A percentile compares a stretch with the other conserved stretches of the same genome.
These are phyloP conservation scores for Ciconia stormi DNA, from an alignment of 2,113 vertebrate species.

Conservation along the genomic window DNA sequence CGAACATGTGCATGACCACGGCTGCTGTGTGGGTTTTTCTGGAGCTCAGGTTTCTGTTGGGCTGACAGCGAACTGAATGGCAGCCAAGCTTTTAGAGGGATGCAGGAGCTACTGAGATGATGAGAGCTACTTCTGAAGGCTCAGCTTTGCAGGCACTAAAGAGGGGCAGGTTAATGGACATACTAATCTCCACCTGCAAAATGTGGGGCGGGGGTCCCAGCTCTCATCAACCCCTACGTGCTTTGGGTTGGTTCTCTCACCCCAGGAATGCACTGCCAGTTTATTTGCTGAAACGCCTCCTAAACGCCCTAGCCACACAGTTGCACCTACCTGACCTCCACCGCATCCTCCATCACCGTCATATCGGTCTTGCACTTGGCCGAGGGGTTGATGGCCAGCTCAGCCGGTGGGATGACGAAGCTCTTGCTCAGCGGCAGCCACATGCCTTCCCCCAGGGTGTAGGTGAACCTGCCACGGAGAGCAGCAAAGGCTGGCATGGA, in stretches of 20 bases:
- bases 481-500: background rate
- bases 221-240: background rate
- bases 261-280: background rate
- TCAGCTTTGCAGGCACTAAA: background rate
- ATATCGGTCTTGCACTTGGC: slow-evolving; percentile 99
- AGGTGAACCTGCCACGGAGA: slow-evolving; percentile 87
- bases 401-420: slow-evolving; percentile 95
- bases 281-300: background rate
- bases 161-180: background rate
- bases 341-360: slow-evolving; percentile 98
- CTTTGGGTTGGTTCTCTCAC: background rate
- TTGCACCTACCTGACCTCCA: slow-evolving; percentile 89
- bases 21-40: background rate
- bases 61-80: background rate
- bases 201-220: accelerated
- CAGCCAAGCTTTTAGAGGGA: background rate
- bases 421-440: slow-evolving; percentile 98
- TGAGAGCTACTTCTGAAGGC: background rate
- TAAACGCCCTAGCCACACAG: accelerated
- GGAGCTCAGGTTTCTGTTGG: background rate
- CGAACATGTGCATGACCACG: accelerated
- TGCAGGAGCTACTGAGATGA: background rate
- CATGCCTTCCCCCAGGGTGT: slow-evolving; percentile 97
- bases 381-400: slow-evolving; percentile 97
- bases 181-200: background rate